Conservation (phyloP, 2,113 vertebrate species). For the Melanerpes formicivorus region DNA sequence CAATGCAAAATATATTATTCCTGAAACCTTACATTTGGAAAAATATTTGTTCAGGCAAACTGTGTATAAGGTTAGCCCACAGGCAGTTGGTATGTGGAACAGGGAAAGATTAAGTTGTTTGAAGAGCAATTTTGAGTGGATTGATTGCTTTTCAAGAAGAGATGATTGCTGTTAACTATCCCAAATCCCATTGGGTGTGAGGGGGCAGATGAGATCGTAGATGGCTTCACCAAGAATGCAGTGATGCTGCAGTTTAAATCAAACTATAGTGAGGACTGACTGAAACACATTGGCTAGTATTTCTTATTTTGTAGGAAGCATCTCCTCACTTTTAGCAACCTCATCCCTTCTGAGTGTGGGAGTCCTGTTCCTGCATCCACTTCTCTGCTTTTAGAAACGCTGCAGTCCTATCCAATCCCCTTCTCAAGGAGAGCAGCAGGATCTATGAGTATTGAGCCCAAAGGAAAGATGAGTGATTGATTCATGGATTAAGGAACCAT, state of each 20-base stretch:
- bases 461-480: background rate
- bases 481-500: background rate
- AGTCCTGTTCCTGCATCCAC: background rate
- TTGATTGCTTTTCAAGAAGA: background rate
- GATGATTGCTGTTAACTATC: background rate
- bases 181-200: background rate
- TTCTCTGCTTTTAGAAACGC: background rate
- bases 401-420: background rate
- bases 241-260: background rate
- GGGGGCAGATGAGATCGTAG: background rate
- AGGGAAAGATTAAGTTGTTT: background rate
- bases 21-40: background rate
- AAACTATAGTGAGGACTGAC: background rate
- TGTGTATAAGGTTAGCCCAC: background rate
- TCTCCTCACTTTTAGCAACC: background rate
- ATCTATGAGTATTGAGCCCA: background rate
- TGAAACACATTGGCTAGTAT: rapidly evolving
- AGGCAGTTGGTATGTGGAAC: background rate
- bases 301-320: background rate
- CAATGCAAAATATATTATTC: background rate
- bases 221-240: background rate
- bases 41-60: background rate
- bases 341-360: background rate
- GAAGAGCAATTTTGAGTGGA: background rate
- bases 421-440: background rate